A percentile compares a stretch with the other conserved stretches of the same genome.
These are phyloP conservation scores for Trachymyrmex septentrionalis DNA, from an alignment of 1,140 invertebrate genomes.

Conservation along the genomic window DNA sequence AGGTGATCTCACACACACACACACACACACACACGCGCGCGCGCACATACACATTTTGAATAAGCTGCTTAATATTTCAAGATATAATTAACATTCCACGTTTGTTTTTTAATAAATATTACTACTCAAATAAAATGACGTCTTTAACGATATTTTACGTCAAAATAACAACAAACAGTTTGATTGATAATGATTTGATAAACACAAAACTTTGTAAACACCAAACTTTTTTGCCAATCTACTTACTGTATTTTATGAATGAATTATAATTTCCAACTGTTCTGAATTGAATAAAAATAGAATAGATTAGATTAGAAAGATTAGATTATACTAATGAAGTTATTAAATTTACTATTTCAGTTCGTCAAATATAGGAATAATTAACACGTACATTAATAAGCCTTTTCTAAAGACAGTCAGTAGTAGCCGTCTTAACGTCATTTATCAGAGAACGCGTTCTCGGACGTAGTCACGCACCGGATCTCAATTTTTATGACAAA, in stretches of 20 bases:
- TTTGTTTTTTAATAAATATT: too few relatives aligned
- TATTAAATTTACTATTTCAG: background rate
- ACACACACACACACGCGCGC: too few relatives aligned
- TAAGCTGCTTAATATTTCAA: too few relatives aligned
- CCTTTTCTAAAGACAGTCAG: constrained; percentile 1
- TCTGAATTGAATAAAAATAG: background rate
- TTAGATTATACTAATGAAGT: background rate
- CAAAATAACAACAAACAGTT: too few relatives aligned
- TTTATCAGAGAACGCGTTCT: constrained; percentile 14
- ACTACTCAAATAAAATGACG: too few relatives aligned
- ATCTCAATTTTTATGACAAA: constrained; percentile 59
- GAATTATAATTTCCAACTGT: background rate
- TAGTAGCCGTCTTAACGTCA: background rate
- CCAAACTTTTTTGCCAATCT: too few relatives aligned
- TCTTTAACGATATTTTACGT: too few relatives aligned
- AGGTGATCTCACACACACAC: too few relatives aligned
- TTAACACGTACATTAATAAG: constrained; percentile 24
- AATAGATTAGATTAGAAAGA: background rate
- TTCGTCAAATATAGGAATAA: background rate
- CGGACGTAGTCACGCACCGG: background rate
- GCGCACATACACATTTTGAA: too few relatives aligned
- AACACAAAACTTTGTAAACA: too few relatives aligned
- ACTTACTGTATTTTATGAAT: background rate
- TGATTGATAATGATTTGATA: too few relatives aligned
- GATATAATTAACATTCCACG: too few relatives aligned